Conservation (phyloP, 2,888 invertebrate species). For the Drosophila lacicola region DNA sequence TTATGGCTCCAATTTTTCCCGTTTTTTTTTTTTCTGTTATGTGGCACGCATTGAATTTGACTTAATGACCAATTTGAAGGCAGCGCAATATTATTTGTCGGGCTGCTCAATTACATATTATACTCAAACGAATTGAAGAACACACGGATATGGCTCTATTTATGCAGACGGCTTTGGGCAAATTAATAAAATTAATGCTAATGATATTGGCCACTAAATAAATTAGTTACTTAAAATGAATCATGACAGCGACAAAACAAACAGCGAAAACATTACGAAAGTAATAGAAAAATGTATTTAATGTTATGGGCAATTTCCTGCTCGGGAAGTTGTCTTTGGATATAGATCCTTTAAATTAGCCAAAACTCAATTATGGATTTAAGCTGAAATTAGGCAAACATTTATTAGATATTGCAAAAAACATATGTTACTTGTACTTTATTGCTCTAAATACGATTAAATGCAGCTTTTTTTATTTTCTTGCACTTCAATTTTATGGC, state of each 20-base stretch:
- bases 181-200: conserved; percentile 56
- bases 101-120: conserved; percentile 24
- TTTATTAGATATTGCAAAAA: not conserved
- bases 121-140: conserved; percentile 12
- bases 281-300: not conserved
- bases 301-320: not conserved
- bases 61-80: conserved; percentile 64
- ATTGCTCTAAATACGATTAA: not conserved
- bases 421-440: not conserved
- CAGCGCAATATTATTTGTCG: conserved; percentile 47
- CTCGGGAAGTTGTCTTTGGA: not conserved
- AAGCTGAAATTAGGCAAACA: not conserved
- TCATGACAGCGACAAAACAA: conserved; percentile 9
- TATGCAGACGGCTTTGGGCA: conserved; percentile 10
- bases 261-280: not conserved
- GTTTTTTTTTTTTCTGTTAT: conserved; percentile 25
- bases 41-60: conserved; percentile 45
- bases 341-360: too few species aligned
- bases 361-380: not conserved
- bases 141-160: conserved; percentile 8
- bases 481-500: conserved; percentile 12
- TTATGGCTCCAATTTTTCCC: conserved; percentile 38
- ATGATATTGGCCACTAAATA: conserved; percentile 41
- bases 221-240: conserved; percentile 14
- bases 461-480: not conserved